Percentiles rank a stretch among this genome's conserved stretches.
These are phyloP conservation scores for Corythornis leucogaster DNA, from an alignment of 2,797 vertebrate species.

Conservation along the genomic window DNA sequence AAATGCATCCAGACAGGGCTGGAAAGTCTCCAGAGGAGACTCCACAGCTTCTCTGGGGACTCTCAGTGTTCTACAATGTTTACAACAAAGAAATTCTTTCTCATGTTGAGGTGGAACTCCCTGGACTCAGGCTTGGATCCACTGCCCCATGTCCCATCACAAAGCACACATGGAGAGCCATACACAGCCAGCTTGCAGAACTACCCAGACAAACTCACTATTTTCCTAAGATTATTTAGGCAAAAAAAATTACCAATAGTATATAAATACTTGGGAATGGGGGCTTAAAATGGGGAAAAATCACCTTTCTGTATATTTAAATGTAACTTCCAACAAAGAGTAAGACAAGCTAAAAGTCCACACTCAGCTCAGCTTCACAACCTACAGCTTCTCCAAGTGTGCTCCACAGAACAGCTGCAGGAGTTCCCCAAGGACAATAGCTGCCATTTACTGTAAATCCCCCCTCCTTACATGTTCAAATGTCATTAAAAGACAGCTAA, in stretches of 20 bases:
- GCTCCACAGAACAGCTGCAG: not conserved
- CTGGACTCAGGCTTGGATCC: too few relatives aligned
- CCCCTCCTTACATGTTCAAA: not conserved
- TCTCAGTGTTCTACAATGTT: too few relatives aligned
- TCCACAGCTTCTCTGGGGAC: too few relatives aligned
- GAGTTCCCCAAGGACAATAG: not conserved
- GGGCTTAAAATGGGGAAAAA: not conserved
- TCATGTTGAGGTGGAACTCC: too few relatives aligned
- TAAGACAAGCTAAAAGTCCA: not conserved
- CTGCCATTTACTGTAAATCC: not conserved
- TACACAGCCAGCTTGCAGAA: not conserved
- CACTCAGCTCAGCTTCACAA: not conserved
- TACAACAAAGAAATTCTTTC: too few relatives aligned
- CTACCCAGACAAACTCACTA: not conserved
- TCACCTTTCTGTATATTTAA: not conserved
- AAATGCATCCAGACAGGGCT: too few relatives aligned
- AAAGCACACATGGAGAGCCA: not conserved
- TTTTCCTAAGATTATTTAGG: not conserved
- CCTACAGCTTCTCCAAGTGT: not conserved
- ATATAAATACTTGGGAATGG: not conserved
- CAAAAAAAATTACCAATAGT: not conserved
- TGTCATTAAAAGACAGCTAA: not conserved
- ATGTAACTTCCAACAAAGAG: not conserved
- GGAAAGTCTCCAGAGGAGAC: too few relatives aligned
- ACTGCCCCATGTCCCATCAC: too few relatives aligned